Evolutionary conservation across 2,888 invertebrate genomes (phyloP).

Genomic region (Phaedon cochleariae): DNA sequence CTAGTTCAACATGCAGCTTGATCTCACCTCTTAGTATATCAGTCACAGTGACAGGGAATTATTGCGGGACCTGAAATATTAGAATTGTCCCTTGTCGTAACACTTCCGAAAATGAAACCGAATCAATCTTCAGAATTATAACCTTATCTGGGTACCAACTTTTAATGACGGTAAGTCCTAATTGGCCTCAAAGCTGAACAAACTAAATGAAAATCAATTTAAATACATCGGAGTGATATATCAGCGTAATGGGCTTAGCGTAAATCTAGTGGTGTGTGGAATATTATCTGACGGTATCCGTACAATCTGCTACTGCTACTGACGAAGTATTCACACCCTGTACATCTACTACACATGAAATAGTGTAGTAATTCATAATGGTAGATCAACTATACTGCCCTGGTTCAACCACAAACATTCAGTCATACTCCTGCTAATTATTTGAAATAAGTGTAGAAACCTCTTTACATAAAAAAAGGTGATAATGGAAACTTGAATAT

Average conservation of each 20-base stretch:
- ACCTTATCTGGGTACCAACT: constrained; percentile 10
- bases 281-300: constrained; percentile 47
- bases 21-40: background rate
- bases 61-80: background rate
- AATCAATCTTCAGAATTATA: constrained; percentile 13
- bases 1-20: too few species aligned
- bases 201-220: constrained; percentile 54
- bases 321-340: constrained; percentile 46
- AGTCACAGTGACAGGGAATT: background rate
- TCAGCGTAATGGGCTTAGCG: constrained; percentile 52
- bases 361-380: too few species aligned
- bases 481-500: too few species aligned
- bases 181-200: constrained; percentile 52
- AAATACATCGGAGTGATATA: constrained; percentile 54
- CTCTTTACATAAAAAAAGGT: too few species aligned
- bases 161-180: constrained; percentile 35
- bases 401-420: too few species aligned
- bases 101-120: background rate
- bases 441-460: too few species aligned
- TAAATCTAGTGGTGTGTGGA: constrained; percentile 39
- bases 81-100: background rate
- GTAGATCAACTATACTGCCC: too few species aligned
- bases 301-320: constrained; percentile 56
- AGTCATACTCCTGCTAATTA: too few species aligned
- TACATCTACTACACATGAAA: too few species aligned